Evolutionary conservation across 92 coral and sea anemone genomes (phyloP), one percentile per base, ranked within the genome.

Genomic region (Muricea muricata): DNA sequence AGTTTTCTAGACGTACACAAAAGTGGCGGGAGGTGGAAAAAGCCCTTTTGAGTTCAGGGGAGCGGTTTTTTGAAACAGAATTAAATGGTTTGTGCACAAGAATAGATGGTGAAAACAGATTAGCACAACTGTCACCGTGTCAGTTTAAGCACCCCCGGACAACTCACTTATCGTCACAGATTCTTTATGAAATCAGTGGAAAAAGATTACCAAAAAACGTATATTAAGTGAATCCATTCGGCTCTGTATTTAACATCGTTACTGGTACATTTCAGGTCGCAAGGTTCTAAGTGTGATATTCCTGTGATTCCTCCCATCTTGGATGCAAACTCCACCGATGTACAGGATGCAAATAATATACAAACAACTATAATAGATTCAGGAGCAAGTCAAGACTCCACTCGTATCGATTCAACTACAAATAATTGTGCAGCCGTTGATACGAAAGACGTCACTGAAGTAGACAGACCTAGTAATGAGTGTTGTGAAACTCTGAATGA

Each of bases 281-380:
- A 31, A 78, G 83, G 83, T 32, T 31, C 83, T 31, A 78, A 78
- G 67, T 54, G 63, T 37, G 71, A 58, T 35, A 34, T 78, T 78
- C 83, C 83, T 18, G 11, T 78, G 34, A 57, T 78, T 40, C 48
- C 14, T 54, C 71, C 71, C 18, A 78, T 48, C 33, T 58, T 35
- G 18, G 3, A 4, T 24, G 25, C 58, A 35, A 35, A 34, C 55
- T 25, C 0, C 31, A 14, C 40, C 1, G 12, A 75, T 48, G 3
- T 50, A 33, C 28, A 26, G 11, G 80, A 52, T 12, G 15, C 6
- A 34, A 32, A 37, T 26, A 39, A 58, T 35, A 78, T 10, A 26
- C 28, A 56, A 0, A 55, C 46, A 52, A 20, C 1, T 29, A 12
- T 23, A 0, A 52, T 29, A 35, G 50, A n/a, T 9, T 24, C 33